Evolutionary conservation across 2,888 invertebrate genomes (phyloP), one percentile per base, ranked within the genome.

Genomic region (Drosophila imparisetae): DNA sequence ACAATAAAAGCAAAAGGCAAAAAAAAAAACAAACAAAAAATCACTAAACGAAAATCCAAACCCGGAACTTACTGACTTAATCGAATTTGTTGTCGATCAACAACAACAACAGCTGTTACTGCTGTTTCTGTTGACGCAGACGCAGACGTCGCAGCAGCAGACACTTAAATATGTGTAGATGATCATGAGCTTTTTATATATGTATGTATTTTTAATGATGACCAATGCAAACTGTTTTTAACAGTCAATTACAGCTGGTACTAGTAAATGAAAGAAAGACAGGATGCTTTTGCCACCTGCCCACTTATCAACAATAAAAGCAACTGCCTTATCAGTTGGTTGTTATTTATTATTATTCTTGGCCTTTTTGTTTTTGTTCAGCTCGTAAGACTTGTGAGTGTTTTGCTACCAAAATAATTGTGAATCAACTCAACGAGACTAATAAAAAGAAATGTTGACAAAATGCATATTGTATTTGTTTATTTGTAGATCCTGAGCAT

Each of bases 61-160:
- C 86, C 86, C 90, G 86, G 86, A 86, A 86, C 86, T 89, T 80
- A 66, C 72, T 63, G 63, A 85, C 79, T 83, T 90, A 89, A 90
- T 90, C 90, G 88, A 86, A 86, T 85, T 85, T 83, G 88, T 87
- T 86, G 81, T 68, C 85, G 87, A 89, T 89, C 87, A 86, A 62
- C 75, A 67, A 55, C 53, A 77, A 38, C 62, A 74, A 62, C 40
- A 70, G 29, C 66, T 64, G 53, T 62, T 50, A 66, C 68, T 58
- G 71, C 61, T 36, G 60, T 45, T 38, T 64, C 70, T 40, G 71
- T 48, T 50, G 57, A 18, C 60, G 78, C 38, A 34, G 71, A 52
- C 73, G 66, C 54, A 52, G 72, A 69, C 86, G 72, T 50, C 84
- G 73, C 59, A 66, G 48, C 63, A 76, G 32, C 55, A 71, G 38